Conservation (phyloP, 1,140 invertebrate species). For the Lordiphosa collinella region DNA sequence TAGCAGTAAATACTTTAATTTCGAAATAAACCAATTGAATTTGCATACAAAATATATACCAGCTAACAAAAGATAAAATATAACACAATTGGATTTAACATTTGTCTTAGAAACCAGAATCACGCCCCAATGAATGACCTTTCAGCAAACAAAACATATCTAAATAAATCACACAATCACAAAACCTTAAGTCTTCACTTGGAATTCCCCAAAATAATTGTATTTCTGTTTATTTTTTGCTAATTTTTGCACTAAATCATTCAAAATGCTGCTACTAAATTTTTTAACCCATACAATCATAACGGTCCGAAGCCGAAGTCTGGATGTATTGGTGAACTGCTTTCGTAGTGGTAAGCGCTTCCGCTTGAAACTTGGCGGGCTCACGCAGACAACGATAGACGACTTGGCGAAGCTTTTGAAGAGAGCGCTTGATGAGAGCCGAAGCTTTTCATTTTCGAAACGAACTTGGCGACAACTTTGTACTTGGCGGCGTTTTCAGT, state of each 20-base stretch:
- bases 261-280: slow-evolving; percentile 17
- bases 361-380: slow-evolving; percentile 56
- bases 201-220: slow-evolving; percentile 54
- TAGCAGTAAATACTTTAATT: too few species aligned
- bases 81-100: too few species aligned
- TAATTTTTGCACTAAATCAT: slow-evolving; percentile 17
- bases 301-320: not conserved
- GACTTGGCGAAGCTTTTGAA: slow-evolving; percentile 15
- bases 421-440: slow-evolving; percentile 25
- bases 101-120: slow-evolving; percentile 4
- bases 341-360: slow-evolving; percentile 48
- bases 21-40: too few species aligned
- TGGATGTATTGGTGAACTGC: slow-evolving; percentile 24
- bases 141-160: slow-evolving; percentile 14
- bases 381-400: slow-evolving; percentile 25
- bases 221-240: slow-evolving; percentile 21
- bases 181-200: slow-evolving; percentile 33
- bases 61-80: too few species aligned
- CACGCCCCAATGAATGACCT: slow-evolving; percentile 41
- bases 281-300: slow-evolving; percentile 31
- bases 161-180: slow-evolving; percentile 17
- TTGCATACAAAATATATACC: too few species aligned
- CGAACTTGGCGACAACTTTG: slow-evolving; percentile 29
- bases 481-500: slow-evolving; percentile 62
- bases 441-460: slow-evolving; percentile 50